phyloP scores from a whole-genome alignment of 2,888 invertebrate genomes.

The Rapana venosa region DNA sequence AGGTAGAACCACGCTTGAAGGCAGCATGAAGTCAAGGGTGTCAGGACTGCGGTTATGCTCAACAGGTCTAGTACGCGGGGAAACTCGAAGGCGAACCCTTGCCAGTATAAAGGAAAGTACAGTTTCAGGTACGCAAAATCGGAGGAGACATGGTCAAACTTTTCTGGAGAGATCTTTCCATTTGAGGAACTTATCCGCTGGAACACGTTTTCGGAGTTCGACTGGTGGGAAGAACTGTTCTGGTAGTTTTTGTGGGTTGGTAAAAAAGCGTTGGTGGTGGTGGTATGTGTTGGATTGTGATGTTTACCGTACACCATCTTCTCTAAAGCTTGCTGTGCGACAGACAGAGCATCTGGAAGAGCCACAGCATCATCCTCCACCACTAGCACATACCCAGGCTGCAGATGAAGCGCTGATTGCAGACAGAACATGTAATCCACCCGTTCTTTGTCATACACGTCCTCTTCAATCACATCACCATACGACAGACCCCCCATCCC shows the following conservation, averaged over 20 bases:
- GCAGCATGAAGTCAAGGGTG: slow-evolving; percentile 15
- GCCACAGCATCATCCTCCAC: slow-evolving; percentile 76
- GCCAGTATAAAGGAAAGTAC: slow-evolving; percentile 74
- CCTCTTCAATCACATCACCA: slow-evolving; percentile 12
- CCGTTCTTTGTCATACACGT: slow-evolving; percentile 68
- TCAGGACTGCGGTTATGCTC: slow-evolving; percentile 55
- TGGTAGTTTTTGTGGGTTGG: background rate
- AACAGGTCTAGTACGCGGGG: slow-evolving; percentile 67
- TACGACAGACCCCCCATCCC: background rate
- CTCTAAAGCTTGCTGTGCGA: slow-evolving; percentile 54
- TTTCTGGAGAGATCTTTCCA: background rate
- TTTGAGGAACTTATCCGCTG: background rate
- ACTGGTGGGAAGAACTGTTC: background rate
- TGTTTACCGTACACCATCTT: background rate
- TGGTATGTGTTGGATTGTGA: background rate
- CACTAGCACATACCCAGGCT: slow-evolving; percentile 66
- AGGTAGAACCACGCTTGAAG: background rate
- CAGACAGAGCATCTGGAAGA: slow-evolving; percentile 58
- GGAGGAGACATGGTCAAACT: background rate
- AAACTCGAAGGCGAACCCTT: slow-evolving; percentile 66
- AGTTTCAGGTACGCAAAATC: slow-evolving; percentile 69
- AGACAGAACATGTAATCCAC: slow-evolving; percentile 75
- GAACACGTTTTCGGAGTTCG: background rate
- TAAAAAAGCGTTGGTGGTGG: background rate
- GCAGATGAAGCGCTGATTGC: slow-evolving; percentile 56